Base-by-base conservation (phyloP, 2,888 invertebrate species). In the Sycophila texana region DNA sequence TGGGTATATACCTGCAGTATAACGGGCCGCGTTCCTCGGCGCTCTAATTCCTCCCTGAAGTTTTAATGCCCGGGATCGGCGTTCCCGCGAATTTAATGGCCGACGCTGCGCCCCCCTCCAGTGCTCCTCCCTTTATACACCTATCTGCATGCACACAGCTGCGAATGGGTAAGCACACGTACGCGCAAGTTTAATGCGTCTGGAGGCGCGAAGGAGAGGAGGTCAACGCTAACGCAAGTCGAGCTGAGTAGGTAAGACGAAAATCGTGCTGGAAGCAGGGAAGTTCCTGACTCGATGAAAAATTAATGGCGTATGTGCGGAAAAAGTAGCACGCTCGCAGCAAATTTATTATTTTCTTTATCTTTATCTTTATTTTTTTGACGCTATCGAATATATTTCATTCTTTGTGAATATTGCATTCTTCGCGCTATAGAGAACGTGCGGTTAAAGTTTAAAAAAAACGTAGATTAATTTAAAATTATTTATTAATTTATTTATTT, bases 1-100 rank as follows among this genome's bases (percentile, higher is more conserved):
- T 68, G 49, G 51, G 22, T 22, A 39, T 39, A 49, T 55, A 67
- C 74, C 26, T 5, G 74, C 66, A 74, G 67, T 39, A 39, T 74
- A 74, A 74, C 77, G 57, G 70, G 55, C 82, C 30, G 77, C 49
- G 80, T 66, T 80, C 72, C 72, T 70, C 71, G 79, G 77, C 81
- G 68, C 68, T 72, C 67, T 80, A 76, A 80, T 80, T 80, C 63
- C 67, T 80, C 74, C 63, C 51, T 78, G 83, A 85, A 84, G 83
- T 85, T 86, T 85, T 86, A 85, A 86, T 84, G 80, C 81, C 81
- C 77, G 84, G 57, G 83, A 83, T 85, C 84, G 85, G 80, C 81
- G 84, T 76, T 77, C 65, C 39, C 82, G 75, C 82, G 78, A 82
- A 83, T 84, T 85, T 84, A 83, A 84, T 83, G 82, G 83, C 79